Base-by-base conservation (phyloP, 2,797 vertebrate genomes). In the Huso huso region DNA sequence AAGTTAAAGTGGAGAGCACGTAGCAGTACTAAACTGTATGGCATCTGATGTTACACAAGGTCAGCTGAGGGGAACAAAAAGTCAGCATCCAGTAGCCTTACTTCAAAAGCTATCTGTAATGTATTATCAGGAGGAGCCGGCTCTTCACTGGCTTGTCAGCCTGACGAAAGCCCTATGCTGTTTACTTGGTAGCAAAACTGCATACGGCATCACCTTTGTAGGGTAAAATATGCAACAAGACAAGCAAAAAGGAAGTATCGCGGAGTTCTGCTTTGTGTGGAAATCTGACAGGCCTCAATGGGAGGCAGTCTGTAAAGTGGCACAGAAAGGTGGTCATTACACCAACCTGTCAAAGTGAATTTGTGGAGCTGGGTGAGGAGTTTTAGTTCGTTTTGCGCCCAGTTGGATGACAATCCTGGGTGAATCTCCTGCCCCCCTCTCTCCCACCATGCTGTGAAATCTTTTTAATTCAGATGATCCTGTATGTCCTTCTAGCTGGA, bases 401-500 rank as follows among this genome's bases (percentile, higher is more conserved):
- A 58, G 55, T 58, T n/a, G 55, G 55, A 13, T 58, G 55, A 7
- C 2, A 7, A 13, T n/a, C 55, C 15, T 11, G 55, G 55, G 55
- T 10, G 11, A 11, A 58, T 7, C 55, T n/a, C 11, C 55, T 58
- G 48, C 60, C 48, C 2, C 12, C 53, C 53, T 52, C 13, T 63
- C 10, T 58, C 15, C 6, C 48, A 59, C 51, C 70, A 57, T 69
- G 77, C 76, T 78, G 73, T 76, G 82, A 76, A 80, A 76, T 77
- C 63, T 74, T 71, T 73, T 75, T 58, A 12, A 73, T 0, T 0
- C 76, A 87, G 75, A 88, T 77, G 78, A 74, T 72, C 64, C 57
- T 66, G 61, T 52, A n/a, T 62, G 62, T 37, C 37, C 37, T 71
- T 72, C 67, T 64, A 87, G 79, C 49, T 93, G 80, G 91, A 93